Conservation (phyloP, 1,140 invertebrate genomes). For the Drosophila tristis region DNA sequence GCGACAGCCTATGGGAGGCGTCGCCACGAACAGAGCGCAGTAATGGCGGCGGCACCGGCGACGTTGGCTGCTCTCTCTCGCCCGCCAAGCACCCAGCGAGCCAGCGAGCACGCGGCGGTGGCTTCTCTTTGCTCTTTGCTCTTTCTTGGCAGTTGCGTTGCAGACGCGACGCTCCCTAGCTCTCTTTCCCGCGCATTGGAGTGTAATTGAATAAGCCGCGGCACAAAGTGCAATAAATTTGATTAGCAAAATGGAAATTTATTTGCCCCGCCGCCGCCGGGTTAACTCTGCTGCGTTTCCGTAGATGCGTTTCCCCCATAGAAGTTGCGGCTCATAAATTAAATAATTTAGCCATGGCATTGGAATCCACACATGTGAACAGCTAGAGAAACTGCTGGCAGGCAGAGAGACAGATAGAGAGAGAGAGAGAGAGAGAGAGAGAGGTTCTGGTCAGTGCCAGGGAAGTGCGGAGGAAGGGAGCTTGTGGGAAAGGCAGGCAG, state of each 20-base stretch:
- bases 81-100: background rate
- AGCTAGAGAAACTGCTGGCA: no score
- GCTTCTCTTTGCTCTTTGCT: slow-evolving; percentile 2
- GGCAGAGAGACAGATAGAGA: slow-evolving; percentile 1
- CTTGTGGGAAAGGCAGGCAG: no score
- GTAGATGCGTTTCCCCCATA: slow-evolving; percentile 61
- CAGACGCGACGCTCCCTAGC: slow-evolving; percentile 7
- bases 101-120: no score
- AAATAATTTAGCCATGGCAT: slow-evolving; percentile 69
- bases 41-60: slow-evolving; percentile 61
- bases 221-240: slow-evolving; percentile 84
- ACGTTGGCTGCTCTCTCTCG: background rate
- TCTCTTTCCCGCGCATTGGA: background rate
- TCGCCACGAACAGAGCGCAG: slow-evolving; percentile 33
- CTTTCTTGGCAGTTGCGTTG: slow-evolving; percentile 4
- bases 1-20: slow-evolving; percentile 48
- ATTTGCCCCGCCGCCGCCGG: slow-evolving; percentile 54
- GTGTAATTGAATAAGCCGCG: slow-evolving; percentile 81
- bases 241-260: slow-evolving; percentile 84
- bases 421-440: background rate
- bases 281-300: slow-evolving; percentile 41
- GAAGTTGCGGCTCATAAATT: slow-evolving; percentile 80
- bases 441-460: background rate
- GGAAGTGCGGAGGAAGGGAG: background rate
- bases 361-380: slow-evolving; percentile 1